Base-by-base conservation (phyloP, 53 echinoderm and acorn worm genomes). In the Arbacia lixula region DNA sequence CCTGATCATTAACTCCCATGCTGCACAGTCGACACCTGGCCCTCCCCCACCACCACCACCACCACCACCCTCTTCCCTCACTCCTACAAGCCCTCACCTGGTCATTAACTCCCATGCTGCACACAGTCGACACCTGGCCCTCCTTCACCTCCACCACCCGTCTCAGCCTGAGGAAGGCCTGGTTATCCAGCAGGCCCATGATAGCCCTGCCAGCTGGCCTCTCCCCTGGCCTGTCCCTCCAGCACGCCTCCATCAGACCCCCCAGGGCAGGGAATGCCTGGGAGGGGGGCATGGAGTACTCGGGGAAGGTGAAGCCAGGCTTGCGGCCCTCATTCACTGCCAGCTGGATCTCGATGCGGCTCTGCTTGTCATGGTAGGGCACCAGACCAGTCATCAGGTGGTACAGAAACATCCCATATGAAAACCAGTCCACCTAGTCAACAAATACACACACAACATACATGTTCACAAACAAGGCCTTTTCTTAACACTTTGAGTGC, bases 391-490 rank as follows among this genome's bases (percentile, higher is more conserved):
- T 53, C 55, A 91, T 74, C 29, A 91, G 84, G 56, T 94, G 89
- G 30, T 91, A 94, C 17, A 94, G 74, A 5, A 94, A 84, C 94
- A 94, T 91, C 12, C 89, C 77, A 53, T 85, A 94, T 4, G 91
- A 94, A 33, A 94, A 94, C 91, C 91, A 91, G 60, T 94, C 94
- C 61, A 83, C 91, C 94, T 93, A 20, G 21, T 58, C 58, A 58
- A 26, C 8, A 11, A 26, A 65, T 19, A 65, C 1, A 1, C 29
- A 17, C 29, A 65, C n/a, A 27, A 65, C 63, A 63, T 29, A 63
- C n/a, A n/a, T n/a, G n/a, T n/a, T n/a, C n/a, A n/a, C n/a, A n/a
- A n/a, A n/a, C n/a, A n/a, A n/a, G n/a, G n/a, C n/a, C n/a, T n/a
- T n/a, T n/a, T n/a, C n/a, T n/a, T n/a, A n/a, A n/a, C n/a, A n/a